A percentile compares a stretch with the other conserved stretches of the same genome.
Conservation (phyloP, 2,797 vertebrate genomes). For the Enteromius fasciolatus region DNA sequence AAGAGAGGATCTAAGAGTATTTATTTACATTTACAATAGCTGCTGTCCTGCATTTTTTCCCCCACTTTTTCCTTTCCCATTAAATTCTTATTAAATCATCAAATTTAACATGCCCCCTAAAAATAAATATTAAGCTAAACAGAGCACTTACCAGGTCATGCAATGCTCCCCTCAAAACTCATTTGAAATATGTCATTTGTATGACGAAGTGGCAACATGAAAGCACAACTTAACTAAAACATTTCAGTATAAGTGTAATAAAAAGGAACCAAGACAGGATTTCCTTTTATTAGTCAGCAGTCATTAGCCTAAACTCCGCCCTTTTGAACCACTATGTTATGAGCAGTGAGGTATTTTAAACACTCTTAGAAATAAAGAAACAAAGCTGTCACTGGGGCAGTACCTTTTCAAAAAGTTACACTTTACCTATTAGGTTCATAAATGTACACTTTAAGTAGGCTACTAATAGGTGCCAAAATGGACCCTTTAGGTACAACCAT, state of each 20-base stretch:
- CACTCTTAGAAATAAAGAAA: too few species aligned
- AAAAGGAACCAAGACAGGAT: conserved; percentile 25
- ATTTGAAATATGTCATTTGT: not conserved
- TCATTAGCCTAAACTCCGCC: not conserved
- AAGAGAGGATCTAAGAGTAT: not conserved
- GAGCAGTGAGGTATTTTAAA: not conserved
- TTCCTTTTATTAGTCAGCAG: conserved; percentile 12
- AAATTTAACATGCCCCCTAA: not conserved
- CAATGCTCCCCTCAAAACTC: not conserved
- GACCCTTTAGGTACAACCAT: too few species aligned
- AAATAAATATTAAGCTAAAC: not conserved
- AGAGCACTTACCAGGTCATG: conserved; percentile 32
- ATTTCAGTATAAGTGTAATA: not conserved
- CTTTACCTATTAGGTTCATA: too few species aligned
- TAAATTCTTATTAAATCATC: not conserved
- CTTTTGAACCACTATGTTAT: not conserved
- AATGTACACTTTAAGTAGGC: too few species aligned
- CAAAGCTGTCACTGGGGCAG: too few species aligned
- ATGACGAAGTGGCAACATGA: not conserved
- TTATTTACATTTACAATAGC: not conserved
- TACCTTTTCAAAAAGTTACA: too few species aligned
- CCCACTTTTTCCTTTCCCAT: not conserved
- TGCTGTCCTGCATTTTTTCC: not conserved
- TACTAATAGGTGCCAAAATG: too few species aligned
- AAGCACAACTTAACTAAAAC: not conserved